Evolutionary conservation across 2,113 vertebrate genomes (phyloP).

Genomic region (Capreolus pygargus): DNA sequence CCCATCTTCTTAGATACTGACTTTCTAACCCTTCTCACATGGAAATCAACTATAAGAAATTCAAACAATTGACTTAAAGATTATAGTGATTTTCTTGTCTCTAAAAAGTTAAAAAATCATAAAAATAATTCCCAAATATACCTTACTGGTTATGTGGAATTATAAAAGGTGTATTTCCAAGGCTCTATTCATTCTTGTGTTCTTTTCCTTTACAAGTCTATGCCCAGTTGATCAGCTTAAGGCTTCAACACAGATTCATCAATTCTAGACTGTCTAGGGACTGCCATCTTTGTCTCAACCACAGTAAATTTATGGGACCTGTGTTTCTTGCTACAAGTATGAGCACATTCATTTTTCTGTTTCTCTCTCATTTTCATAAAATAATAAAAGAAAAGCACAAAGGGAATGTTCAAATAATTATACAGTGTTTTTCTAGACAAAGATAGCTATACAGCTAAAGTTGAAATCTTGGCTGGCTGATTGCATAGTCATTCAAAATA

Average conservation of each 20-base stretch:
- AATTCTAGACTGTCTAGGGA: constrained; percentile 29
- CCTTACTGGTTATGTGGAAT: not conserved
- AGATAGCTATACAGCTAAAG: not conserved
- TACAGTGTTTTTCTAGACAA: constrained; percentile 32
- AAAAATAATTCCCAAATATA: not conserved
- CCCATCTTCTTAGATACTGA: not conserved
- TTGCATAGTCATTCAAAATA: not conserved
- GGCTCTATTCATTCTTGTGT: not conserved
- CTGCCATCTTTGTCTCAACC: constrained; percentile 26
- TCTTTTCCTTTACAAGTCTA: not conserved
- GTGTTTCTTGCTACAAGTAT: not conserved
- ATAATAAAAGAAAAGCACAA: constrained; percentile 40
- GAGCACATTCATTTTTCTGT: constrained; percentile 21
- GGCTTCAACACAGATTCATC: constrained; percentile 7
- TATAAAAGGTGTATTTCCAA: not conserved
- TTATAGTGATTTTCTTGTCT: not conserved
- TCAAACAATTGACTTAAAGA: not conserved
- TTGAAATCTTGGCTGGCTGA: not conserved
- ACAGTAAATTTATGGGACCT: constrained; percentile 14
- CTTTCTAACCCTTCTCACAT: not conserved
- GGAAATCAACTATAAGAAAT: not conserved
- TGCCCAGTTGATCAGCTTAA: not conserved
- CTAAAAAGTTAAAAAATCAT: not conserved
- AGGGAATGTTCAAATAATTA: constrained; percentile 2
- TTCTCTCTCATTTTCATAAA: constrained; percentile 52